Evolutionary conservation across 2,888 invertebrate species (phyloP).

Genomic region (Xestia sexstrigata): DNA sequence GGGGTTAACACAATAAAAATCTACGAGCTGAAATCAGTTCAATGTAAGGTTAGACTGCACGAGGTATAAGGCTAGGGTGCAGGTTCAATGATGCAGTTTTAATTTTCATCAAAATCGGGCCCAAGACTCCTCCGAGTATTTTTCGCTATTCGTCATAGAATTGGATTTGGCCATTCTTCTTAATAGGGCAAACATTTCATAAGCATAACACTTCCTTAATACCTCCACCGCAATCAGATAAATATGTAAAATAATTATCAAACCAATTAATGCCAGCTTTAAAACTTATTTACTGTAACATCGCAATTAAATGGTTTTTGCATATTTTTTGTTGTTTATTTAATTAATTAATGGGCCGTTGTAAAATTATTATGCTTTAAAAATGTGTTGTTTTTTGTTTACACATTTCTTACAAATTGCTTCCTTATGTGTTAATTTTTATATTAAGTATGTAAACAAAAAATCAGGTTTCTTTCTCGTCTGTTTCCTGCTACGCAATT

Average conservation of each 20-base stretch:
- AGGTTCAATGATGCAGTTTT: neutral
- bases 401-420: conserved; percentile 35
- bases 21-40: neutral
- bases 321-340: conserved; percentile 25
- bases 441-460: conserved; percentile 26
- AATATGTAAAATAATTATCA: conserved; percentile 20
- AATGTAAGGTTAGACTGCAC: neutral
- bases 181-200: neutral
- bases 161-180: neutral
- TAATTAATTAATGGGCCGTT: conserved; percentile 43
- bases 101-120: neutral
- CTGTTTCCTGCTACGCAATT: neutral
- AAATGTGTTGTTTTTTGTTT: conserved; percentile 48
- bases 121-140: neutral
- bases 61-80: too few species aligned
- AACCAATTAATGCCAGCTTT: conserved; percentile 28
- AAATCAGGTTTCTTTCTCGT: neutral
- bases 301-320: conserved; percentile 49
- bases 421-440: conserved; percentile 38
- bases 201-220: conserved; percentile 16
- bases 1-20: neutral
- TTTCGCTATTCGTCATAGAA: neutral
- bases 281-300: conserved; percentile 21
- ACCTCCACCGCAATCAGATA: neutral
- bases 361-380: conserved; percentile 15